A percentile compares a stretch with the other conserved stretches of the same genome.
Evolutionary conservation across 2,888 invertebrate species (phyloP).

Genomic region (Athrips mouffetella): DNA sequence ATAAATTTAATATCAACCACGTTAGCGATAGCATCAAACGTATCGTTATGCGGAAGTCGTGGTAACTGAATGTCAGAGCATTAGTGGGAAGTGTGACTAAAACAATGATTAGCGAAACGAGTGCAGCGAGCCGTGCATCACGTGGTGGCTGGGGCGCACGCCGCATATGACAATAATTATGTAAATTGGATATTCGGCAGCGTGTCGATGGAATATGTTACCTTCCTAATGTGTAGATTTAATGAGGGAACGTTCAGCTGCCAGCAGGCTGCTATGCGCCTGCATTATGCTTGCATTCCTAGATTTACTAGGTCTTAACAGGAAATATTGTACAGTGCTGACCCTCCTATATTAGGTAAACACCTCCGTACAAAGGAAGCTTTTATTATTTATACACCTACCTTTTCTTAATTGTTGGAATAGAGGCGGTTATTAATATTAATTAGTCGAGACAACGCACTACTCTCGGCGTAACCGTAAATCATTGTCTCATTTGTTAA

Average conservation of each 20-base stretch:
- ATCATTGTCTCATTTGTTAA: slow-evolving; percentile 14
- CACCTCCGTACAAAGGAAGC: slow-evolving; percentile 6
- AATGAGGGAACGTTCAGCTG: slow-evolving; percentile 34
- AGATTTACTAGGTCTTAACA: not conserved
- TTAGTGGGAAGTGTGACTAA: slow-evolving; percentile 33
- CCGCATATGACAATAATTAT: slow-evolving; percentile 51
- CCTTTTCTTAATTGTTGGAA: slow-evolving; percentile 23
- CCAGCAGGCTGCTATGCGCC: slow-evolving; percentile 6
- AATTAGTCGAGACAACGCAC: slow-evolving; percentile 25
- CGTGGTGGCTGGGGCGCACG: slow-evolving; percentile 33
- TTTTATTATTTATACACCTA: slow-evolving; percentile 13
- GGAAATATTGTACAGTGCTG: not conserved
- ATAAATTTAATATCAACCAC: not conserved
- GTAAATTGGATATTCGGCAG: slow-evolving; percentile 50
- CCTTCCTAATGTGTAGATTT: slow-evolving; percentile 38
- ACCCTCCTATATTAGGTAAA: slow-evolving; percentile 5
- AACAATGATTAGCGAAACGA: slow-evolving; percentile 52
- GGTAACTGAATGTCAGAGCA: slow-evolving; percentile 12
- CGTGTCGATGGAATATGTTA: slow-evolving; percentile 42
- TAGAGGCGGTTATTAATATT: slow-evolving; percentile 30
- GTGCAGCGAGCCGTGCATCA: slow-evolving; percentile 33
- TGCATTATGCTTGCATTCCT: not conserved
- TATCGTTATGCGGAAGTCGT: slow-evolving; percentile 1
- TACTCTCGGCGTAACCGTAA: slow-evolving; percentile 10
- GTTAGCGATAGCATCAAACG: slow-evolving; percentile 1